Conservation (phyloP, 2,888 invertebrate species). For the Erebia palarica region DNA sequence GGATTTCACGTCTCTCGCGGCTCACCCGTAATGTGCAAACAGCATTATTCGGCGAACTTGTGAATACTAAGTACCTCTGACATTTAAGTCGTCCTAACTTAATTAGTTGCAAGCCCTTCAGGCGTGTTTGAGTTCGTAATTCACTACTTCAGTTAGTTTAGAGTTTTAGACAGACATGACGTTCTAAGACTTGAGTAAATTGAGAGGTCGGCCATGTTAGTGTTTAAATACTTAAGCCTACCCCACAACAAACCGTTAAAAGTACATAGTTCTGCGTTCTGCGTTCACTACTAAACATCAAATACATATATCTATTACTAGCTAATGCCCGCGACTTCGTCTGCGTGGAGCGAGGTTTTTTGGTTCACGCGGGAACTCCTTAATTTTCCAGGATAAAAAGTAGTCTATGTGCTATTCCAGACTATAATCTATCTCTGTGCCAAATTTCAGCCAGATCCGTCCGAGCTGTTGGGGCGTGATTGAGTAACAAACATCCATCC, state of each 20-base stretch:
- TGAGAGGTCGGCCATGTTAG: constrained; percentile 18
- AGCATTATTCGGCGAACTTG: neutral
- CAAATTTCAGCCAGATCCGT: too few relatives aligned
- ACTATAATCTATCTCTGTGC: too few relatives aligned
- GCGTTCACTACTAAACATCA: too few relatives aligned
- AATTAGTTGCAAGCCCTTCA: constrained; percentile 13
- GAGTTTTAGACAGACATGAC: constrained; percentile 7
- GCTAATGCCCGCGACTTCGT: too few relatives aligned
- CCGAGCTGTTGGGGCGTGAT: too few relatives aligned
- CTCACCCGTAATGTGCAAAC: neutral
- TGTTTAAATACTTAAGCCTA: too few relatives aligned
- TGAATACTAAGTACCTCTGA: constrained; percentile 12
- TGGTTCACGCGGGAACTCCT: too few relatives aligned
- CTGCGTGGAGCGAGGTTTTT: too few relatives aligned
- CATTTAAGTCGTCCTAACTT: constrained; percentile 16
- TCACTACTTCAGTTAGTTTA: constrained; percentile 8
- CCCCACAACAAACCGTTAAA: neutral
- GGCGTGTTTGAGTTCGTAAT: constrained; percentile 23
- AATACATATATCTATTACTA: too few relatives aligned
- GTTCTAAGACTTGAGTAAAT: constrained; percentile 19
- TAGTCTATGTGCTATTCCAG: too few relatives aligned
- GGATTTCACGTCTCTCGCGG: neutral
- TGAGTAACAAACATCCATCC: too few relatives aligned
- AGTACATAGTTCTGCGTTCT: neutral
- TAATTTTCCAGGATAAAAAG: too few relatives aligned